Conservation (phyloP, 2,113 vertebrate species). For the Platysternon megacephalum region DNA sequence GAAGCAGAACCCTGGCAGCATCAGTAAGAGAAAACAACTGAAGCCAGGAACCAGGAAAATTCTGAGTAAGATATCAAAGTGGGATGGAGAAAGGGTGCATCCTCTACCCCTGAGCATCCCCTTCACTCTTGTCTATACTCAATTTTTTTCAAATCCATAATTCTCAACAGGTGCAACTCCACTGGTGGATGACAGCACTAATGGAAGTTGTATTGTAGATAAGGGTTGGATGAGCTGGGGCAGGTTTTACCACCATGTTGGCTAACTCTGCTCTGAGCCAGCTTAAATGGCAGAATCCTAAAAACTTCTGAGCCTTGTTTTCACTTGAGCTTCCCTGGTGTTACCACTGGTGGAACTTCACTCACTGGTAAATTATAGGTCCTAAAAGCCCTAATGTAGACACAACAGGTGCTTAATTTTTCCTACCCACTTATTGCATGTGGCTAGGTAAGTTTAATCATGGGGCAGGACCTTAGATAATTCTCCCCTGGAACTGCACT, state of each 20-base stretch:
- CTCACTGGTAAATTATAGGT: neutral
- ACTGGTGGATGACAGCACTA: neutral
- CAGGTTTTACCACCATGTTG: neutral
- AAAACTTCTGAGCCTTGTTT: neutral
- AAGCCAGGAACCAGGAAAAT: neutral
- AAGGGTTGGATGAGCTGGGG: neutral
- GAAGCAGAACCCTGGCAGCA: rapidly evolving
- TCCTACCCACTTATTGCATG: neutral
- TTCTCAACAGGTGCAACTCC: neutral
- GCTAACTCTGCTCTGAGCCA: neutral
- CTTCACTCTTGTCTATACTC: neutral
- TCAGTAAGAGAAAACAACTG: neutral
- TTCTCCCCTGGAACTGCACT: neutral
- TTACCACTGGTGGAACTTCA: neutral
- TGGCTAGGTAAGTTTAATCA: neutral
- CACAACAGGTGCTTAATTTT: neutral
- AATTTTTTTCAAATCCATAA: neutral
- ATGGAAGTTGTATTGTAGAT: rapidly evolving
- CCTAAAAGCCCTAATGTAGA: neutral
- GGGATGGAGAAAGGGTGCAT: neutral
- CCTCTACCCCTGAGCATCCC: rapidly evolving
- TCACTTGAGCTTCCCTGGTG: neutral
- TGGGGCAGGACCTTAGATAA: neutral
- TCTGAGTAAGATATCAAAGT: neutral
- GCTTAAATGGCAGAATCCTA: neutral